Conservation (phyloP, 1,140 invertebrate species). For the Aradophagus sp. region DNA sequence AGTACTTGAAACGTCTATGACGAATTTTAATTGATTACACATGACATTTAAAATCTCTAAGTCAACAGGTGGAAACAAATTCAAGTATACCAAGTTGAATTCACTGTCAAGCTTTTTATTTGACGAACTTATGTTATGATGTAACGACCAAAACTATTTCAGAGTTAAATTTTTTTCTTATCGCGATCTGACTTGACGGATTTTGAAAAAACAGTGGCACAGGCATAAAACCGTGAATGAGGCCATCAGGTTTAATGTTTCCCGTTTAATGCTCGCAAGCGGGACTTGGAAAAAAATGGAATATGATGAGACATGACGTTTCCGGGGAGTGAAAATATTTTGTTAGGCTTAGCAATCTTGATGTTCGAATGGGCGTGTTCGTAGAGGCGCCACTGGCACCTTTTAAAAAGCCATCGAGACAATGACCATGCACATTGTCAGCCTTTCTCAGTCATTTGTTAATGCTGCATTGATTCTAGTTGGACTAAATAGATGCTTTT, state of each 20-base stretch:
- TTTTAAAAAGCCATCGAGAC: constrained; percentile 57
- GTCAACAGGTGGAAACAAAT: constrained; percentile 24
- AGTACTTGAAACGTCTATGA: background rate
- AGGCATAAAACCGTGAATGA: constrained; percentile 14
- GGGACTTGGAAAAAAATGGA: constrained; percentile 24
- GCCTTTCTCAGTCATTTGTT: constrained; percentile 30
- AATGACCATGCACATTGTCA: constrained; percentile 50
- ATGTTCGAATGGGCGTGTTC: constrained; percentile 35
- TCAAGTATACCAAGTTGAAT: background rate
- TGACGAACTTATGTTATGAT: background rate
- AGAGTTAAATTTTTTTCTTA: constrained; percentile 17
- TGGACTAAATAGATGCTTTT: constrained; percentile 45
- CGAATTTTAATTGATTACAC: constrained; percentile 7
- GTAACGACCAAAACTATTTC: constrained; percentile 1
- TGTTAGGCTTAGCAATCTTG: constrained; percentile 51
- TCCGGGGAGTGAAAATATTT: constrained; percentile 57
- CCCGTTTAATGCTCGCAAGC: constrained; percentile 5
- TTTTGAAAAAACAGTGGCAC: constrained; percentile 39
- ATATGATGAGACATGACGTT: constrained; percentile 34
- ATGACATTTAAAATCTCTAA: constrained; percentile 3
- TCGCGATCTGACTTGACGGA: constrained; percentile 35
- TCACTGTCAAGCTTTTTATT: constrained; percentile 1
- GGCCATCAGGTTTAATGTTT: constrained; percentile 1
- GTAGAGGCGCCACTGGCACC: constrained; percentile 53
- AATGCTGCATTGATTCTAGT: constrained; percentile 32